Evolutionary conservation across 2,113 vertebrate genomes (phyloP), one percentile per base, ranked within the genome.

Genomic region (Spea bombifrons): DNA sequence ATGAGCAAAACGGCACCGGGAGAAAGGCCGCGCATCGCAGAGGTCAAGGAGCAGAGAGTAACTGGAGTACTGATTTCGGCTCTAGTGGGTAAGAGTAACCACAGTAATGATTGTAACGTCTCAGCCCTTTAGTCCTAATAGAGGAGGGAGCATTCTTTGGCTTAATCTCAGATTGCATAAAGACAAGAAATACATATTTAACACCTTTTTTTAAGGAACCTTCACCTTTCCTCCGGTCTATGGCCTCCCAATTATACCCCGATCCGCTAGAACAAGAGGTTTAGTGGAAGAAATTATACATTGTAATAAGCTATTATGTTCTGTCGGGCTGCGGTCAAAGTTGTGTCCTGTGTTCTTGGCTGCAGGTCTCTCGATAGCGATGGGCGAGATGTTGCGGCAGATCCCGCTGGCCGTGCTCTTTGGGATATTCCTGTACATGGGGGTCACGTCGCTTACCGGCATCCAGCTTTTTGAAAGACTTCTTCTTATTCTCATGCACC

Each of bases 381-480:
- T 99, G 96, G 95, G 95, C 5, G 92, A 95, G 50, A 87, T 98
- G 82, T 90, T 99, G 74, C 92, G 96, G 59, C 93, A 92, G 87
- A 99, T 99, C 88, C 97, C 97, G 0, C 81, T 99, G 88, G 95
- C 97, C 0, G 97, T 99, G 75, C 95, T 99, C 70, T 99, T 99
- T 0, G 97, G 97, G 16, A 96, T 99, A 84, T 99, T 99, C 89
- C 90, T 99, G 47, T 99, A 99, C 87, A 99, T 99, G 97, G 97
- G 97, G 5, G 92, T 99, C 83, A 99, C 97, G 0, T 99, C 97
- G 0, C 91, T 99, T 83, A 98, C 96, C 0, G 97, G 97, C 69
- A 98, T 99, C 89, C 96, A 98, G 86, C 91, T 99, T 65, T 98
- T 97, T 0, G 96, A 98, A 81, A 94, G 97, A 52, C 94, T 99